These are phyloP conservation scores for Ormyrus rosae DNA, from an alignment of 2,888 invertebrate genomes.

Conservation along the genomic window DNA sequence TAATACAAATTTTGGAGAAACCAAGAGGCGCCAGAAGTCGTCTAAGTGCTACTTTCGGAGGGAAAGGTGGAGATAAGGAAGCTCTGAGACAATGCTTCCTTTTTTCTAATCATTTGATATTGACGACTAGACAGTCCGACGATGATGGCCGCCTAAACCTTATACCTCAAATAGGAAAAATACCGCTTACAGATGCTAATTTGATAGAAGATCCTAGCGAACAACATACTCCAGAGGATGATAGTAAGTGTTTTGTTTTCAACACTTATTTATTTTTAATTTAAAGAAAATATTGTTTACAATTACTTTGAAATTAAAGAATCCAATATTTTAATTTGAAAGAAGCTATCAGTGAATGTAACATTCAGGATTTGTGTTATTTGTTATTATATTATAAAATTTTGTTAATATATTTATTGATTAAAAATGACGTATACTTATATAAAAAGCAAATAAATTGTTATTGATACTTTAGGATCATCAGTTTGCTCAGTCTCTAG, in stretches of 20 bases:
- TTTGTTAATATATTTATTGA: no score
- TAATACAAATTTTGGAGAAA: constrained; percentile 85
- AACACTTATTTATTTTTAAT: no score
- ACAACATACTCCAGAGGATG: constrained; percentile 81
- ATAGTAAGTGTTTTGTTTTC: constrained; percentile 76
- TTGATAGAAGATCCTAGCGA: constrained; percentile 91
- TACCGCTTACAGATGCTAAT: constrained; percentile 89
- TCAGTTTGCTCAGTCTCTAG: constrained; percentile 79
- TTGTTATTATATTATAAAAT: no score
- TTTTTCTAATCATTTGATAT: constrained; percentile 92
- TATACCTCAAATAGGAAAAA: constrained; percentile 87
- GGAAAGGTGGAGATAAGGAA: constrained; percentile 80
- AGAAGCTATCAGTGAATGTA: no score
- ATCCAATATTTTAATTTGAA: neutral
- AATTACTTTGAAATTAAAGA: neutral
- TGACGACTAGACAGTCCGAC: constrained; percentile 85
- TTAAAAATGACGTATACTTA: no score
- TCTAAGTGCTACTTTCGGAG: constrained; percentile 79
- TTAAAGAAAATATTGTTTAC: neutral
- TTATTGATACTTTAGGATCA: constrained; percentile 70
- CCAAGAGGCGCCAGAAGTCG: constrained; percentile 78
- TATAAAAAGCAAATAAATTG: neutral
- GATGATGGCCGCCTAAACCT: constrained; percentile 92
- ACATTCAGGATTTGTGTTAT: no score
- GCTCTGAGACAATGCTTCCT: constrained; percentile 89